Percentiles rank a stretch among this genome's conserved stretches.
Evolutionary conservation across 2,113 vertebrate genomes (phyloP).

Genomic region (Cervus canadensis): DNA sequence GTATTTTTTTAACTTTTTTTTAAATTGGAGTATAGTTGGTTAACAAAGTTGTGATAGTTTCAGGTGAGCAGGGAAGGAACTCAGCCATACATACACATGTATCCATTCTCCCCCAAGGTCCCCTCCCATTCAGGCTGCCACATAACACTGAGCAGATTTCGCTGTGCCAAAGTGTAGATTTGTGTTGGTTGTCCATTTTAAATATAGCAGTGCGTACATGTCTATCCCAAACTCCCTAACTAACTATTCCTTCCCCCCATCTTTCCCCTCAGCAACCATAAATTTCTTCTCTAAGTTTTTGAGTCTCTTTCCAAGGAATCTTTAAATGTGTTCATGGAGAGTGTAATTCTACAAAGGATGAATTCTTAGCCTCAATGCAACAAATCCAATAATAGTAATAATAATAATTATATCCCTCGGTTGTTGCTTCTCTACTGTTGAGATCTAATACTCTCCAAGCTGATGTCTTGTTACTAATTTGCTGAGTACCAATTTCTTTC

Average conservation of each 20-base stretch:
- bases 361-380: background rate
- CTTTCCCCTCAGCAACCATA: background rate
- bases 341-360: background rate
- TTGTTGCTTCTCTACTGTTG: background rate
- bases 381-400: background rate
- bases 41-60: background rate
- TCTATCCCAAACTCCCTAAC: background rate
- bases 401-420: background rate
- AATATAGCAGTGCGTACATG: background rate
- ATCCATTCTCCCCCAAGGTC: background rate
- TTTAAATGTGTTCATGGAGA: background rate
- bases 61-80: background rate
- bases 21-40: background rate
- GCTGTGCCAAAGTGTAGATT: background rate
- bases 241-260: background rate
- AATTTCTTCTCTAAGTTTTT: background rate
- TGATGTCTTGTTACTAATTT: background rate
- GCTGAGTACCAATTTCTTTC: background rate
- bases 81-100: background rate
- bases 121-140: background rate
- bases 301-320: background rate
- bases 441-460: conserved; percentile 1
- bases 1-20: background rate
- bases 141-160: background rate
- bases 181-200: background rate